phyloP scores from a whole-genome alignment of 2,797 vertebrate genomes.

The Huso huso region DNA sequence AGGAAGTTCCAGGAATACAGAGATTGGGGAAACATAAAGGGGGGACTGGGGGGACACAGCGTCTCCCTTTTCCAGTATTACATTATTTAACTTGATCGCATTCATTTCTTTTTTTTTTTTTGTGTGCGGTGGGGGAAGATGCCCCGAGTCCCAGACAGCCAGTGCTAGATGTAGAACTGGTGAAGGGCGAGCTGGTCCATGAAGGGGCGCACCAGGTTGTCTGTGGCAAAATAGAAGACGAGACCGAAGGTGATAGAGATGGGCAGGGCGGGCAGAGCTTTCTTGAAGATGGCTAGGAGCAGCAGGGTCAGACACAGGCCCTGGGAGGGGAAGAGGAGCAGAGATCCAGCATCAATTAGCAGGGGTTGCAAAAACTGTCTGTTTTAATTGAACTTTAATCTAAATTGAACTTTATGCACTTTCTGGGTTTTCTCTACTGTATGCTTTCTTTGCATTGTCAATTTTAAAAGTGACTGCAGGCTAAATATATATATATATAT shows the following conservation, averaged over 20 bases:
- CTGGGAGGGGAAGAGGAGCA: constrained; percentile 44
- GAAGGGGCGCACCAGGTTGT: constrained; percentile 93
- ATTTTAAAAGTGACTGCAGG: too few relatives aligned
- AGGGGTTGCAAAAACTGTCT: background rate
- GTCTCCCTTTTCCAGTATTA: background rate
- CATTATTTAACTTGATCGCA: too few relatives aligned
- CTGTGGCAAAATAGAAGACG: constrained; percentile 97
- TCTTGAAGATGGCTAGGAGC: constrained; percentile 97
- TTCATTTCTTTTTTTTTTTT: background rate
- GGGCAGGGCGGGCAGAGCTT: constrained; percentile 92
- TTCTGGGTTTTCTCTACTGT: too few relatives aligned
- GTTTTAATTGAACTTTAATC: constrained; percentile 1
- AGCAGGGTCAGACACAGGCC: constrained; percentile 94
- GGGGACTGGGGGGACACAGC: too few relatives aligned
- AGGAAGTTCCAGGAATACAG: too few relatives aligned
- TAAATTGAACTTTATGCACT: too few relatives aligned
- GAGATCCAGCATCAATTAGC: background rate
- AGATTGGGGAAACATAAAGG: too few relatives aligned
- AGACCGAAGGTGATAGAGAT: constrained; percentile 97
- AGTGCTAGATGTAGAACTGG: constrained; percentile 94
- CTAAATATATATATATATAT: too few relatives aligned
- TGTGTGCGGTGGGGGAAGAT: background rate
- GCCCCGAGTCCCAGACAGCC: too few relatives aligned
- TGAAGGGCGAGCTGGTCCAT: constrained; percentile 93
- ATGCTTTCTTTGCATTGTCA: too few relatives aligned